These are phyloP conservation scores for Astatotilapia flaviijosephi DNA, from an alignment of 2,113 vertebrate species.

Conservation along the genomic window DNA sequence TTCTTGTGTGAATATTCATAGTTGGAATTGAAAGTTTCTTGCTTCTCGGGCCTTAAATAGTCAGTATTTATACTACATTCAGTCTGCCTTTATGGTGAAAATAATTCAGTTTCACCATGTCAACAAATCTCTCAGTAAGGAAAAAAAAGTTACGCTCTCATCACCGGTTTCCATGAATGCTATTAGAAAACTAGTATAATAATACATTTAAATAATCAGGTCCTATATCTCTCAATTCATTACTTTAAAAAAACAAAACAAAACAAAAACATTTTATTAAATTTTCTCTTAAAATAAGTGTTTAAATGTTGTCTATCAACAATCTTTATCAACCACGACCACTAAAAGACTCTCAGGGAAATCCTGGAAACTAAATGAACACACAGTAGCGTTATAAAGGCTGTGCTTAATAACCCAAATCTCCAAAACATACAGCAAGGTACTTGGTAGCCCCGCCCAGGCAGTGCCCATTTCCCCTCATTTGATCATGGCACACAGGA, in stretches of 20 bases:
- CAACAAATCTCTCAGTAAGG: background rate
- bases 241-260: background rate
- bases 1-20: background rate
- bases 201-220: background rate
- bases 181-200: background rate
- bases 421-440: background rate
- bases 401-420: constrained; percentile 21
- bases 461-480: constrained; percentile 39
- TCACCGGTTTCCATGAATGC: background rate
- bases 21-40: background rate
- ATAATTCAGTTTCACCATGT: background rate
- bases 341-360: background rate
- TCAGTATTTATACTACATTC: background rate
- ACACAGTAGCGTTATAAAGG: background rate
- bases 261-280: background rate
- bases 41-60: background rate
- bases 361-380: background rate
- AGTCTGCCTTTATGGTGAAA: background rate
- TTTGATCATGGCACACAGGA: constrained; percentile 54
- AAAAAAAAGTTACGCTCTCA: background rate
- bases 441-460: background rate
- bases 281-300: background rate
- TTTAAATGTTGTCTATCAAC: background rate
- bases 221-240: background rate
- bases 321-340: background rate